phyloP scores from a whole-genome alignment of 2,113 vertebrate genomes.

The Oncorhynchus masou region DNA sequence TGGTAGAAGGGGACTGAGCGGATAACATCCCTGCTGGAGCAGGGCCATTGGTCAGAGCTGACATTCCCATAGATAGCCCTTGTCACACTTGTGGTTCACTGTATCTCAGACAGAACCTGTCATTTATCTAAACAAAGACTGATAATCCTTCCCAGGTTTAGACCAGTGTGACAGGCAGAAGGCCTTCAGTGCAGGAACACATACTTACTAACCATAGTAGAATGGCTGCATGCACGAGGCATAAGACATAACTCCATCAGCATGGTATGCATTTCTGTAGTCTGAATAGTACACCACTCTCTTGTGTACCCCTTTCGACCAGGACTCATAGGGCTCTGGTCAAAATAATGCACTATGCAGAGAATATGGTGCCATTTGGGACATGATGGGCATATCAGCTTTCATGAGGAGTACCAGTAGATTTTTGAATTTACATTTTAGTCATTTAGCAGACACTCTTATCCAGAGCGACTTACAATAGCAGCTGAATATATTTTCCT shows the following conservation, averaged over 20 bases:
- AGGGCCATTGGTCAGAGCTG: slow-evolving; percentile 15
- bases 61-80: slow-evolving; percentile 7
- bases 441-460: no score
- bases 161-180: background rate
- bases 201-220: background rate
- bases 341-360: no score
- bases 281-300: no score
- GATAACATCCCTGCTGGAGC: slow-evolving; percentile 1
- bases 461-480: no score
- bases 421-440: no score
- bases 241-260: background rate
- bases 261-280: background rate
- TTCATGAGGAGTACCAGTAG: no score
- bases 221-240: background rate
- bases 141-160: slow-evolving; percentile 5
- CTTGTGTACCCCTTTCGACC: no score
- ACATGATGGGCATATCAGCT: no score
- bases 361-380: no score
- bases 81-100: slow-evolving; percentile 12
- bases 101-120: slow-evolving; percentile 2
- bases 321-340: no score
- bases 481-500: no score
- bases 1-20: background rate
- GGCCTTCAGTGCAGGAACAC: background rate
- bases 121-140: slow-evolving; percentile 25